Conservation (phyloP, 2,797 vertebrate species). For the Sebastes cheni region DNA sequence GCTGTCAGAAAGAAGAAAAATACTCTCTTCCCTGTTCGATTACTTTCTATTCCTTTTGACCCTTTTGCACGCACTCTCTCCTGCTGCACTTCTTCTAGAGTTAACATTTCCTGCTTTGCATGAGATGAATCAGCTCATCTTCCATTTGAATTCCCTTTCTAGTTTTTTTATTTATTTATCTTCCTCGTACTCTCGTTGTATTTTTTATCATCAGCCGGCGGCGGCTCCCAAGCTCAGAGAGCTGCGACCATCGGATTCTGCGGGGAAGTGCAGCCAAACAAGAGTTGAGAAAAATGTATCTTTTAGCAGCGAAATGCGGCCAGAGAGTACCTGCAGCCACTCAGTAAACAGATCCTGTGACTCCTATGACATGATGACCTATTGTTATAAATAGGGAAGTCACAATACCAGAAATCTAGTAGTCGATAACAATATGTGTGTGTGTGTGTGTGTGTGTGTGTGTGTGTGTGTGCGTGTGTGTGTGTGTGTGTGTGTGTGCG, state of each 20-base stretch:
- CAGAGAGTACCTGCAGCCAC: no score
- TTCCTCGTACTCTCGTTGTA: background rate
- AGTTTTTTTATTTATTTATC: background rate
- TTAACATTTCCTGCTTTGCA: background rate
- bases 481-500: accelerated
- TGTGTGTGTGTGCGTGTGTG: accelerated
- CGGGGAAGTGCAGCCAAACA: no score
- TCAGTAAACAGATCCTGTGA: no score
- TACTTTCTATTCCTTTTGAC: background rate
- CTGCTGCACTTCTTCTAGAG: background rate
- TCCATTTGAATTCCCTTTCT: background rate
- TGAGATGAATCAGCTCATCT: background rate
- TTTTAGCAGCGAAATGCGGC: no score
- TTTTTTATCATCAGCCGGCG: background rate
- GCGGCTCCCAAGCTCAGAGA: no score
- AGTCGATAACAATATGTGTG: no score
- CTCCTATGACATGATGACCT: no score
- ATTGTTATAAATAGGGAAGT: no score
- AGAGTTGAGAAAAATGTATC: no score
- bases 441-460: accelerated
- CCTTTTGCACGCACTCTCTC: background rate
- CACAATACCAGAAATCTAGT: no score
- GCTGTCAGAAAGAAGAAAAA: background rate
- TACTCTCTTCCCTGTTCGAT: background rate
- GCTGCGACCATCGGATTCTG: no score